A percentile compares a stretch with the other conserved stretches of the same genome.
Conservation (phyloP, 1,140 invertebrate genomes). For the Andricus grossulariae region DNA sequence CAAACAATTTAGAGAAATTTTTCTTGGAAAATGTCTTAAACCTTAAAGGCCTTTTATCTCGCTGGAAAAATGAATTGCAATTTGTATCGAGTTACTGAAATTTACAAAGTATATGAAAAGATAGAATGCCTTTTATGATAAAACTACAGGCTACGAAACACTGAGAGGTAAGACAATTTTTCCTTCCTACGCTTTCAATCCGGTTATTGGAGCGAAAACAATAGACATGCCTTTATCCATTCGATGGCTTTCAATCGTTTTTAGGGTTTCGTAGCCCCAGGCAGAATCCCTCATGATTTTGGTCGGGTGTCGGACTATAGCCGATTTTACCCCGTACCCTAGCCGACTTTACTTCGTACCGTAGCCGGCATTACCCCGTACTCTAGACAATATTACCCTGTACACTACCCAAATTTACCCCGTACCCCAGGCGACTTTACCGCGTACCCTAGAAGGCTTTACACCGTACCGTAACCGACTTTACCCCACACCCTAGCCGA, state of each 20-base stretch:
- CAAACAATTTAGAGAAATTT: background rate
- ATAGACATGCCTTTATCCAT: slow-evolving; percentile 40
- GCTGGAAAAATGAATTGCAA: background rate
- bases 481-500: no score
- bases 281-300: no score
- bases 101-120: background rate
- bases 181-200: slow-evolving; percentile 1
- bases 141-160: slow-evolving; percentile 24
- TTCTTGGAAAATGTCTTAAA: background rate
- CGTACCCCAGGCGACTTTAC: no score
- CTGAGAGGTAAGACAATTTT: slow-evolving; percentile 1
- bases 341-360: no score
- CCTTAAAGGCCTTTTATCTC: no score
- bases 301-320: background rate
- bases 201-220: slow-evolving; percentile 41
- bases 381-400: no score
- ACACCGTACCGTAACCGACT: no score
- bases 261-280: background rate
- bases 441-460: no score
- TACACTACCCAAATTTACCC: no score
- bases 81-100: slow-evolving; percentile 8
- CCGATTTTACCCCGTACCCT: background rate
- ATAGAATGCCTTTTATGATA: slow-evolving; percentile 15
- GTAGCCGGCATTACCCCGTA: no score
- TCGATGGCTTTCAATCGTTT: slow-evolving; percentile 29